Conservation (phyloP, 2,888 invertebrate species). For the Odontocerum albicorne region DNA sequence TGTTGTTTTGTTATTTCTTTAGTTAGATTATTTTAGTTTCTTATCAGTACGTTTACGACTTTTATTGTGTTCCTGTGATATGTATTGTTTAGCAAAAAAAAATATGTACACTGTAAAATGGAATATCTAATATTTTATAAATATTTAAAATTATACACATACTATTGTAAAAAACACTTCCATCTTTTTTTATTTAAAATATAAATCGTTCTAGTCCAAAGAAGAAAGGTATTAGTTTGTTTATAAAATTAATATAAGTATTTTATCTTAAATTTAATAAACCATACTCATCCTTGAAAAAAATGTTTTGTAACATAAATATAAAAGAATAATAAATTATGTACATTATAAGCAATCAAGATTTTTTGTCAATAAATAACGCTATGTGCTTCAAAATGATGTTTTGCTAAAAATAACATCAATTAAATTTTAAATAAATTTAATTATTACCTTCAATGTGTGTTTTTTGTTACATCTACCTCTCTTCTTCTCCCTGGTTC, state of each 20-base stretch:
- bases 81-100: constrained; percentile 20
- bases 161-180: constrained; percentile 17
- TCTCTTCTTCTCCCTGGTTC: background rate
- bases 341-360: constrained; percentile 1
- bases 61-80: constrained; percentile 31
- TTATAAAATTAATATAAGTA: constrained; percentile 18
- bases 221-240: constrained; percentile 33
- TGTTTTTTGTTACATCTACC: background rate
- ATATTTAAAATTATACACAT: constrained; percentile 21
- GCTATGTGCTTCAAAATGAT: constrained; percentile 26
- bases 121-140: constrained; percentile 15
- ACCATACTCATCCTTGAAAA: background rate
- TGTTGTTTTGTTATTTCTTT: constrained; percentile 20
- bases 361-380: constrained; percentile 17
- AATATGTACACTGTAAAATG: background rate
- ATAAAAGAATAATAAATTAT: constrained; percentile 9
- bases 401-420: constrained; percentile 28
- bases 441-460: constrained; percentile 27
- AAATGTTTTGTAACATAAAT: constrained; percentile 6
- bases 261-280: too few relatives aligned
- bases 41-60: constrained; percentile 9
- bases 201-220: constrained; percentile 35
- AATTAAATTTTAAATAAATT: constrained; percentile 29
- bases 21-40: constrained; percentile 7
- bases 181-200: constrained; percentile 11